A percentile compares a stretch with the other conserved stretches of the same genome.
Conservation (phyloP, 2,797 vertebrate species). For the Sebastes steindachneri region DNA sequence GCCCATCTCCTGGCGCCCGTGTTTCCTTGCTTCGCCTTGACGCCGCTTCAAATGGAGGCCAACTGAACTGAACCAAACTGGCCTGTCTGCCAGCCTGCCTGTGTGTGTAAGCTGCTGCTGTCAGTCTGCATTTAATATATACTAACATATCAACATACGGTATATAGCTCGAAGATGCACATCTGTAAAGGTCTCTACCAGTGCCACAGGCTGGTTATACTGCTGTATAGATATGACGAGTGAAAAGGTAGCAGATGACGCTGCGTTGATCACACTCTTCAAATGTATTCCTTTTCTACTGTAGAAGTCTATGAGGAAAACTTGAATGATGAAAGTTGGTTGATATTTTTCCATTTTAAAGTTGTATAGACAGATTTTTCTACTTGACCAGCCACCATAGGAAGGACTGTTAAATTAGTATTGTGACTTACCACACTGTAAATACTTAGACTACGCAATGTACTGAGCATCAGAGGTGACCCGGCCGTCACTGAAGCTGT, state of each 20-base stretch:
- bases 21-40: slow-evolving; percentile 15
- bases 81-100: slow-evolving; percentile 48
- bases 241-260: slow-evolving; percentile 49
- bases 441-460: slow-evolving; percentile 41
- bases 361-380: slow-evolving; percentile 54
- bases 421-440: slow-evolving; percentile 51
- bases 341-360: slow-evolving; percentile 66
- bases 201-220: slow-evolving; percentile 47
- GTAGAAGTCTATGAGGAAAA: slow-evolving; percentile 48
- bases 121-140: slow-evolving; percentile 47
- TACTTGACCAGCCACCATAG: slow-evolving; percentile 39
- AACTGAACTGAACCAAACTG: slow-evolving; percentile 62
- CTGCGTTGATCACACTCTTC: slow-evolving; percentile 60
- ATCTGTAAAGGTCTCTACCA: slow-evolving; percentile 42
- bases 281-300: slow-evolving; percentile 74
- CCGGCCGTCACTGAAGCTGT: slow-evolving; percentile 27
- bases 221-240: slow-evolving; percentile 55
- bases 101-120: slow-evolving; percentile 55
- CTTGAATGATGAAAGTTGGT: slow-evolving; percentile 48
- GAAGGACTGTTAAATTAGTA: slow-evolving; percentile 26
- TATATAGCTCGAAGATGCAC: slow-evolving; percentile 32
- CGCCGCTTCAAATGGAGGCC: slow-evolving; percentile 72
- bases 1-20: neutral
- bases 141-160: slow-evolving; percentile 66
- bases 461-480: slow-evolving; percentile 31